phyloP scores from a whole-genome alignment of 2,888 invertebrate genomes.

The Philopedon plagiatum region DNA sequence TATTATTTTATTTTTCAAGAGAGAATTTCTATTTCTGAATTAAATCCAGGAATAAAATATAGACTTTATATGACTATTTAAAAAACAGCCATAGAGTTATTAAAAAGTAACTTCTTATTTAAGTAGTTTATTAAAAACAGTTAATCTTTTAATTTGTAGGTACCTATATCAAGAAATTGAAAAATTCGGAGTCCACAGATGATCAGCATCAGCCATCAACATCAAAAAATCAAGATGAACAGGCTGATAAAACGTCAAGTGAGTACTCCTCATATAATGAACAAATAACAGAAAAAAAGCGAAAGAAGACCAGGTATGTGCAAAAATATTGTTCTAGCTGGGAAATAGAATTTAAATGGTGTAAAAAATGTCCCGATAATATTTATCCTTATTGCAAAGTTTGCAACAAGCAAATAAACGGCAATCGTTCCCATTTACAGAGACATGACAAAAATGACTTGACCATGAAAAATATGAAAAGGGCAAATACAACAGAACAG shows the following conservation, averaged over 20 bases:
- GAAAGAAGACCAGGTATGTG: background rate
- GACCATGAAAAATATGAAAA: background rate
- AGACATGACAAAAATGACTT: conserved; percentile 1
- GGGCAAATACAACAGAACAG: background rate
- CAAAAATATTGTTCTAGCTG: background rate
- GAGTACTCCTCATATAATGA: background rate
- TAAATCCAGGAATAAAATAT: too few relatives aligned
- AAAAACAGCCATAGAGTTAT: background rate
- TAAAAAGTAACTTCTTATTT: background rate
- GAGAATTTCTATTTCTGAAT: too few relatives aligned
- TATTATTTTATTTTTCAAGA: too few relatives aligned
- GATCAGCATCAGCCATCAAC: background rate
- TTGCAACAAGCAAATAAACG: conserved; percentile 21
- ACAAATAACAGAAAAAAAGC: background rate
- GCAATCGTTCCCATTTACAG: conserved; percentile 7
- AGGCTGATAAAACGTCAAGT: background rate
- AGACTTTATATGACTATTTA: too few relatives aligned
- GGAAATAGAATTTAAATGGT: conserved; percentile 32
- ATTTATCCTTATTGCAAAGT: conserved; percentile 15
- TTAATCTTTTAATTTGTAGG: background rate
- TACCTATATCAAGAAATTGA: background rate
- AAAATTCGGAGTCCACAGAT: background rate
- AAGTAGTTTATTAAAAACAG: background rate
- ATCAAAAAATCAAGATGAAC: background rate
- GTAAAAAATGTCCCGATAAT: conserved; percentile 11